Conservation (phyloP, 1,140 invertebrate species). For the Bilobella aurantiaca region DNA sequence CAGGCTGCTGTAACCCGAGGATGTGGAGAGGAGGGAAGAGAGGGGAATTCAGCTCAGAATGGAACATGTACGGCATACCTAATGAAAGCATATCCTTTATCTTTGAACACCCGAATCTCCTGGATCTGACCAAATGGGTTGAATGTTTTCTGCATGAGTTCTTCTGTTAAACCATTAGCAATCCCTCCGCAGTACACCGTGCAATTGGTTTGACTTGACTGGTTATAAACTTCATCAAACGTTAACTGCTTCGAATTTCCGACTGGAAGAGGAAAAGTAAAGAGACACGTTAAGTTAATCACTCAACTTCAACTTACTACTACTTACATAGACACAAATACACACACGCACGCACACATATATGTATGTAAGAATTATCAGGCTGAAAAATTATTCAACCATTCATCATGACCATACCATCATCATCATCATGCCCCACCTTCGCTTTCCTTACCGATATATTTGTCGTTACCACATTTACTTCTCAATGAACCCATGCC, state of each 20-base stretch:
- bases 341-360: no score
- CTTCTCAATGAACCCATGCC: no score
- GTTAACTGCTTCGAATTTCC: conserved; percentile 79
- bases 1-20: no score
- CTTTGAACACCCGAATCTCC: conserved; percentile 97
- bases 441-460: no score
- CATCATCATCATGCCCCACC: no score
- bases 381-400: no score
- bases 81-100: conserved; percentile 97
- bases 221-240: conserved; percentile 96
- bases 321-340: no score
- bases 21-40: conserved; percentile 2
- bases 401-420: no score
- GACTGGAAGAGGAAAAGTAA: conserved; percentile 44
- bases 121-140: conserved; percentile 87
- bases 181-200: conserved; percentile 98
- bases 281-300: no score
- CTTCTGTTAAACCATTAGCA: conserved; percentile 82
- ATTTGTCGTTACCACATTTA: no score
- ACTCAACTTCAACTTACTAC: no score
- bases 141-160: conserved; percentile 95
- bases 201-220: conserved; percentile 95
- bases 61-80: conserved; percentile 49
- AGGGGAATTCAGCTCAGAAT: not conserved
- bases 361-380: no score